These are phyloP conservation scores for Pygocentrus nattereri DNA, from an alignment of 2,797 vertebrate genomes.

Conservation along the genomic window DNA sequence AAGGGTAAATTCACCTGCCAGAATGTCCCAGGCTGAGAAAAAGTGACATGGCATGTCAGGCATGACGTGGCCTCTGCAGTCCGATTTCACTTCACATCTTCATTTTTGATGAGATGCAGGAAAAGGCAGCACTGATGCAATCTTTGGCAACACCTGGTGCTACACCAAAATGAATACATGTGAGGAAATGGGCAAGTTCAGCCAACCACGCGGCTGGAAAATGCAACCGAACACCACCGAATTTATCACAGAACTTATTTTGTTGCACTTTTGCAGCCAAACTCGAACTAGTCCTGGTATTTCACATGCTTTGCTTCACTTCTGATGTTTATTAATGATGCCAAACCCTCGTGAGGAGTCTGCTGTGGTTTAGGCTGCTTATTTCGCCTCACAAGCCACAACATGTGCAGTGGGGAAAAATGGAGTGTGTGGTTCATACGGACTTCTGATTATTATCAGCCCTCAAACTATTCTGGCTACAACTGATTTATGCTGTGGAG, in stretches of 20 bases:
- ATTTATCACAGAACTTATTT: not conserved
- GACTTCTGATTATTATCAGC: constrained; percentile 46
- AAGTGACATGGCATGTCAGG: not conserved
- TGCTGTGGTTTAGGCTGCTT: not conserved
- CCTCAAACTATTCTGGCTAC: constrained; percentile 32
- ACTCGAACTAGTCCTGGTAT: not conserved
- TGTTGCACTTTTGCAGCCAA: not conserved
- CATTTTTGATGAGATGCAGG: constrained; percentile 19
- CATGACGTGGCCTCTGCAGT: not conserved
- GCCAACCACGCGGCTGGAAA: not conserved
- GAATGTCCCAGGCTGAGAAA: not conserved
- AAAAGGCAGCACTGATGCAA: constrained; percentile 35
- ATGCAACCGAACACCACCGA: no score
- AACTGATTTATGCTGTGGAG: constrained; percentile 37
- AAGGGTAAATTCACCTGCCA: not conserved
- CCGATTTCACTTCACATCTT: constrained; percentile 17
- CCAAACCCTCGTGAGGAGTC: not conserved
- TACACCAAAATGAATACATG: not conserved
- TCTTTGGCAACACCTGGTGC: constrained; percentile 38
- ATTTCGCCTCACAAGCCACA: not conserved
- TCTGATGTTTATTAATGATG: constrained; percentile 11
- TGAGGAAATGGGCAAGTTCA: not conserved
- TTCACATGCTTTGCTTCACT: not conserved
- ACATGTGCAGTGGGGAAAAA: constrained; percentile 5
- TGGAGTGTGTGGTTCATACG: constrained; percentile 11